Base-by-base conservation (phyloP, 2,888 invertebrate species). In the Notodonta dromedarius region DNA sequence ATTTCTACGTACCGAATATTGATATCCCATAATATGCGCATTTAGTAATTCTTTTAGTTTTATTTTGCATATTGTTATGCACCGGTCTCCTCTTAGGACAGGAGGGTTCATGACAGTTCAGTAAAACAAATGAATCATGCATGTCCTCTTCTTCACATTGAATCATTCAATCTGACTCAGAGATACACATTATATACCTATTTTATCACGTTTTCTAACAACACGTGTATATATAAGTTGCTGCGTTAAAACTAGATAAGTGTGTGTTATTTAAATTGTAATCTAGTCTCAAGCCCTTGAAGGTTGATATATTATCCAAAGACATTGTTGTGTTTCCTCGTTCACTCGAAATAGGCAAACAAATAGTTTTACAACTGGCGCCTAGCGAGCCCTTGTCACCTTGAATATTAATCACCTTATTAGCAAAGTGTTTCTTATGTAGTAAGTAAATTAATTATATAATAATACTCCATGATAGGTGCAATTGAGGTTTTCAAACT, bases 401-500 rank as follows among this genome's bases (percentile, higher is more conserved):
- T 89, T 89, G 89, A 89, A 89, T 89, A 82, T 75, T 84, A 87
- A 88, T 87, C 79, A 78, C 74, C 76, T 76, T 74, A 81, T 79
- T 79, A 76, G 76, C 77, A 71, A 69, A 77, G 72, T 75, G 74
- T 56, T 62, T 71, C 67, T 72, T 73, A 58, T 67, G 61, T 70
- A 58, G 63, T 50, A 35, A 51, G 53, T 63, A 57, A 59, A 61
- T 60, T 35, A 40, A 51, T 24, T 56, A 56, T 51, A 60, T 52
- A 9, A 46, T 11, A 46, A 46, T n/a, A 46, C 46, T 4, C 16
- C n/a, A 39, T 35, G 39, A 40, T 54, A 40, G 14, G 39, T 32
- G 52, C 52, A 52, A 32, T 16, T 16, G 16, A 16, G 14, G 16
- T 50, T 50, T 16, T 16, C 5, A 35, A 16, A 4, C 16, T 50